These are phyloP conservation scores for Ceratoteleas bidentatus DNA, from an alignment of 1,140 invertebrate genomes.

Conservation along the genomic window DNA sequence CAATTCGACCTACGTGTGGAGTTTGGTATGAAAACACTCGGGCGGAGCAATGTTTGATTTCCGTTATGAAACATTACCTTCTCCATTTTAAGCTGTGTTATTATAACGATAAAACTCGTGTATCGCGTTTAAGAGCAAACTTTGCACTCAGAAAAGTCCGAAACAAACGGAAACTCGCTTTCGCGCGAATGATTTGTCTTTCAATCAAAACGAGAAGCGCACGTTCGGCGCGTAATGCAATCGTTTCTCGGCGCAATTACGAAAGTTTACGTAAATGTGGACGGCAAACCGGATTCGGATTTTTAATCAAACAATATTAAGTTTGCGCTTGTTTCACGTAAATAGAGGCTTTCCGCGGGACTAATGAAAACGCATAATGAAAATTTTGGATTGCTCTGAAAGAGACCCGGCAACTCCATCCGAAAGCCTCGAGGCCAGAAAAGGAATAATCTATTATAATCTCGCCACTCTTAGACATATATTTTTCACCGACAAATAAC, in stretches of 20 bases:
- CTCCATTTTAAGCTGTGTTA: background rate
- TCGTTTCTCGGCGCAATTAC: background rate
- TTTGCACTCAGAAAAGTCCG: background rate
- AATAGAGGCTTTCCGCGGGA: conserved; percentile 37
- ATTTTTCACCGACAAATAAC: conserved; percentile 12
- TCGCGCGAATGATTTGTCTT: conserved; percentile 3
- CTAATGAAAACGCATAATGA: conserved; percentile 47
- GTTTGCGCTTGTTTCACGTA: conserved; percentile 35
- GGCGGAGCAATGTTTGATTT: conserved; percentile 14
- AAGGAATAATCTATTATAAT: conserved; percentile 56
- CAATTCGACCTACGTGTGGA: background rate
- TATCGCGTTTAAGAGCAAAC: conserved; percentile 7
- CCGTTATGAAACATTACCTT: conserved; percentile 11
- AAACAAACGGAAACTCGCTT: background rate
- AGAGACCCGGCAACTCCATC: conserved; percentile 30
- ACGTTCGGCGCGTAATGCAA: conserved; percentile 2
- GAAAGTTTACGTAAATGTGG: conserved; percentile 12
- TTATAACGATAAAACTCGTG: conserved; percentile 6
- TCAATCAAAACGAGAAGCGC: conserved; percentile 3
- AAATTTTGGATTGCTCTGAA: conserved; percentile 45
- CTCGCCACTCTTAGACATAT: background rate
- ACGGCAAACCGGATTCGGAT: conserved; percentile 12
- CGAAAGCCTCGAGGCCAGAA: conserved; percentile 40
- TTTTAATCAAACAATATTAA: conserved; percentile 46
- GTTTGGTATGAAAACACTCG: conserved; percentile 16